Evolutionary conservation across 2,797 vertebrate genomes (phyloP), one percentile per base, ranked within the genome.

Genomic region (Adelosebastes latens): DNA sequence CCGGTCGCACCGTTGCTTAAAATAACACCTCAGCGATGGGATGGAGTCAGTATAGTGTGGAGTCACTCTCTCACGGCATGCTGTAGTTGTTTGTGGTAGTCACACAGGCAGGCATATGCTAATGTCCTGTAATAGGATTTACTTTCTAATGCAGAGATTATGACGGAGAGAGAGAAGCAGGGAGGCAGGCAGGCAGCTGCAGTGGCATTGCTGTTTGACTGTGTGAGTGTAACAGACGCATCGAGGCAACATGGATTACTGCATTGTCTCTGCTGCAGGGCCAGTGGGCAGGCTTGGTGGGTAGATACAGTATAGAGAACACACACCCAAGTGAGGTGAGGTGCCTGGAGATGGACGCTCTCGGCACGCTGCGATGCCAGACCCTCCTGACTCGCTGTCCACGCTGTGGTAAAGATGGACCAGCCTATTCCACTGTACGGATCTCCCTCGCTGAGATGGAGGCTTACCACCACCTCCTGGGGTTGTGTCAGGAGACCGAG

Each of bases 371-470:
- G 72, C 73, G 70, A 14, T 79, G 80, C 74, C 83, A 77, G 67
- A 92, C 87, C n/a, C 83, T 95, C 84, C 91, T 88, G 76, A 91
- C 91, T 58, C 84, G 76, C 64, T 96, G 96, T 88, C 89, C 20
- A 10, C 87, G 81, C 61, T 96, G 96, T 80, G 95, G 96, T 68
- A 90, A 85, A 73, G 90, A 93, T 81, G 87, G 86, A 24, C 83
- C 78, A 32, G 84, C 75, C 68, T 97, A 95, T 78, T 95, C 95
- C 31, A 84, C 92, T n/a, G 92, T 97, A 72, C 94, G 95, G 84
- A 98, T 98, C 89, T 96, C 97, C 18, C 93, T 94, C 22, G 95
- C 92, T 36, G 97, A 99, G 94, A 98, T 98, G 97, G 95, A 96
- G 87, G 96, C 96, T 12, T 98, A 97, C 24, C 94, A 96, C 83